phyloP scores from a whole-genome alignment of 2,797 vertebrate genomes.

The Fundulus diaphanus region DNA sequence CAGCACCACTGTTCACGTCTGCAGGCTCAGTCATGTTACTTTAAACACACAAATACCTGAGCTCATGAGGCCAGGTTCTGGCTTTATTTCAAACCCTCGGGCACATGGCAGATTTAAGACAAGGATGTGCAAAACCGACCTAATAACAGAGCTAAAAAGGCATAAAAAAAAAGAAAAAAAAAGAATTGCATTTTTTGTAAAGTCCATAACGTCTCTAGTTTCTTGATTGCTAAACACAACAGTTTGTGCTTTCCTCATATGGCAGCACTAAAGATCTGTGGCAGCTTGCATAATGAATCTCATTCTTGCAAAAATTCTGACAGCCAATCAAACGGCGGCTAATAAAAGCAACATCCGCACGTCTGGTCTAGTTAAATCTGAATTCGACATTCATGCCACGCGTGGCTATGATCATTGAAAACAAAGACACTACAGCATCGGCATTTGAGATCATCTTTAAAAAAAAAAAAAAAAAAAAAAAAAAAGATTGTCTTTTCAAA shows the following conservation, averaged over 20 bases:
- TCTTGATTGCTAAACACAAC: neutral
- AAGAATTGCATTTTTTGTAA: neutral
- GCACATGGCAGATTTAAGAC: neutral
- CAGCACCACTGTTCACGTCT: constrained; percentile 58
- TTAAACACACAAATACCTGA: constrained; percentile 56
- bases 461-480: too few species aligned
- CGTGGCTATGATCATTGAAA: neutral
- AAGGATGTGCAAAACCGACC: neutral
- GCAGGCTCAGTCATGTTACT: constrained; percentile 64
- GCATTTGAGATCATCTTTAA: neutral
- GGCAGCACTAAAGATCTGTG: neutral
- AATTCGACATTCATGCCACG: neutral
- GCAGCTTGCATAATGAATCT: neutral
- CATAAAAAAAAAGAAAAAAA: neutral
- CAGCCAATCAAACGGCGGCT: neutral
- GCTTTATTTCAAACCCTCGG: constrained; percentile 28
- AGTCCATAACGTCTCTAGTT: neutral
- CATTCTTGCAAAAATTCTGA: neutral
- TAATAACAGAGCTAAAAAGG: neutral
- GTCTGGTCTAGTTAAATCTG: constrained; percentile 19
- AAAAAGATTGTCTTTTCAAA: neutral
- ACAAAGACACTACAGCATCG: neutral
- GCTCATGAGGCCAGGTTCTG: constrained; percentile 38
- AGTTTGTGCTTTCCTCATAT: neutral
- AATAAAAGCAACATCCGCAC: neutral